These are phyloP conservation scores for Penaeus japonicus DNA, from an alignment of 1,140 invertebrate genomes.

Conservation along the genomic window DNA sequence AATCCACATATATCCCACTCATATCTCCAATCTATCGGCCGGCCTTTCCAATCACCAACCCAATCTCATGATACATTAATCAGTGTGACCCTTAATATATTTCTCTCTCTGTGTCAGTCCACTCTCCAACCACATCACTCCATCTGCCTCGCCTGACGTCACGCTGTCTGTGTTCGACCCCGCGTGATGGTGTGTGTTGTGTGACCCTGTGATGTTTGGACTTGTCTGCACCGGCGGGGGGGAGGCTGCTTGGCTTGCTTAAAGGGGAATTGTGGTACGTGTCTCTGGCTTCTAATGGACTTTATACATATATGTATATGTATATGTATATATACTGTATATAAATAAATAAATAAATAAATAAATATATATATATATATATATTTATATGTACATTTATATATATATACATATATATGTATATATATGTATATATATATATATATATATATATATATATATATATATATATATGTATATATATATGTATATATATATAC, in stretches of 20 bases:
- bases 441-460: conserved; percentile 9
- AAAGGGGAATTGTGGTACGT: neutral
- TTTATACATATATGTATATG: neutral
- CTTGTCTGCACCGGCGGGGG: neutral
- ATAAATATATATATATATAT: neutral
- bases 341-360: no score
- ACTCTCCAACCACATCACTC: neutral
- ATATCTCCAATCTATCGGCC: no score
- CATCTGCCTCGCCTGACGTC: neutral
- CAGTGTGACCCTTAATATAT: no score
- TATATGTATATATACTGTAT: neutral
- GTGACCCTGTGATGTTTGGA: conserved; percentile 2
- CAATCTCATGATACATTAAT: no score
- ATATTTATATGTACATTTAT: neutral
- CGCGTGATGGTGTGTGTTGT: neutral
- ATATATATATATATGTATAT: conserved; percentile 18
- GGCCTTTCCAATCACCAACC: no score
- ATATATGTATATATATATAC: conserved; percentile 18
- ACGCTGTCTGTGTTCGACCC: neutral
- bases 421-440: no score
- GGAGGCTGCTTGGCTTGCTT: neutral
- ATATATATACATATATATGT: no score
- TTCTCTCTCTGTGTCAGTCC: no score
- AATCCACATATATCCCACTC: no score
- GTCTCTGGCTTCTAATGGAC: neutral